These are phyloP conservation scores for Cephus cinctus DNA, from an alignment of 1,140 invertebrate species.

Conservation along the genomic window DNA sequence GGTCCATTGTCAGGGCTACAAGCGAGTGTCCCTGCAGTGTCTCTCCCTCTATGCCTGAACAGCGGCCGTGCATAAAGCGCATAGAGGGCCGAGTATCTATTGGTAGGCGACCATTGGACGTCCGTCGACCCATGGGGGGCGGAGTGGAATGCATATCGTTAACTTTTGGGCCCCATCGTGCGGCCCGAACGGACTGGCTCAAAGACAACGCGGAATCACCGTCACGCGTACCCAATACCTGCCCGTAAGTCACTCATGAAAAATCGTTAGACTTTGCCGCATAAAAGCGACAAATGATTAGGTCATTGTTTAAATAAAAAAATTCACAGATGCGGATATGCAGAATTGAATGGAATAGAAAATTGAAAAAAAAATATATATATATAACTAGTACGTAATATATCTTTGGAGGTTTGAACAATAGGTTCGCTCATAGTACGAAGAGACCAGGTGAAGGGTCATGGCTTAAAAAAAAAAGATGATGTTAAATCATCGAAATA, in stretches of 20 bases:
- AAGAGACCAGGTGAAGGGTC: no score
- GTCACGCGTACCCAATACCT: neutral
- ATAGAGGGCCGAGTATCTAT: constrained; percentile 4
- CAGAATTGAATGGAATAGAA: no score
- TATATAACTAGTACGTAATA: no score
- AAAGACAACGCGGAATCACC: constrained; percentile 9
- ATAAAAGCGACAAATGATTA: no score
- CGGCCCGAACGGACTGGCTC: neutral
- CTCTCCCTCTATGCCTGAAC: constrained; percentile 7
- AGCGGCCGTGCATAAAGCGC: constrained; percentile 10
- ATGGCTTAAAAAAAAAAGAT: no score
- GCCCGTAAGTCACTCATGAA: neutral
- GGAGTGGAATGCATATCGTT: constrained; percentile 12
- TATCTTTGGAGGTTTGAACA: no score
- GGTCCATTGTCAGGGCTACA: constrained; percentile 35
- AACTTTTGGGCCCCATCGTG: constrained; percentile 9
- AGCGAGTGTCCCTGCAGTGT: constrained; percentile 35
- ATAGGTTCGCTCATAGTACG: no score
- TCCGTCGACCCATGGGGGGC: constrained; percentile 5
- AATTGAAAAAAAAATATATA: no score
- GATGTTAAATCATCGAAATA: no score
- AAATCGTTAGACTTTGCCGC: no score
- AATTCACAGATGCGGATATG: no score
- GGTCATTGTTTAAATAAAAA: no score
- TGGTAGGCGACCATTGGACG: neutral